Conservation (phyloP, 2,888 invertebrate genomes). For the Hypomecis punctinalis region DNA sequence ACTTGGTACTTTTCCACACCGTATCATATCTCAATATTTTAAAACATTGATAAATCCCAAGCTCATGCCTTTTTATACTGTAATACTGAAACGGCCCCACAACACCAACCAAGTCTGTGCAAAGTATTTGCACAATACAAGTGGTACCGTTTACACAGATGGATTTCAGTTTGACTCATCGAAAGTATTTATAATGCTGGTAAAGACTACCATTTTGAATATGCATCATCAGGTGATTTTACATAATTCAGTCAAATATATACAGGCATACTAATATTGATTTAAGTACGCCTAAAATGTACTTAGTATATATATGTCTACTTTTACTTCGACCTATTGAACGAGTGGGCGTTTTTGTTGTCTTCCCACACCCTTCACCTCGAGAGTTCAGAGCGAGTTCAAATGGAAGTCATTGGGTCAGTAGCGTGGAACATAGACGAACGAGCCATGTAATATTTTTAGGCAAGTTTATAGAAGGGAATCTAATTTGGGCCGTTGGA, state of each 20-base stretch:
- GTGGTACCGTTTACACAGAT: conserved; percentile 49
- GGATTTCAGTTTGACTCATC: conserved; percentile 37
- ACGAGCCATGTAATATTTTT: conserved; percentile 26
- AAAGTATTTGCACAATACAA: conserved; percentile 33
- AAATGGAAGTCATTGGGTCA: conserved; percentile 60
- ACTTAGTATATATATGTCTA: conserved; percentile 11
- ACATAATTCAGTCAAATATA: conserved; percentile 15
- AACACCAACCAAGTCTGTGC: conserved; percentile 20
- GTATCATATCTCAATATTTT: conserved; percentile 54
- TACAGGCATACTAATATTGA: conserved; percentile 46
- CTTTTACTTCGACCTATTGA: conserved; percentile 46
- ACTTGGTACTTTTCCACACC: conserved; percentile 64
- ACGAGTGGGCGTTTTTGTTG: conserved; percentile 51
- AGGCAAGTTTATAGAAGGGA: conserved; percentile 17
- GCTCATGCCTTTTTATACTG: conserved; percentile 28
- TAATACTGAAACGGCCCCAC: conserved; percentile 34
- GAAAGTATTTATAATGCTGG: conserved; percentile 12
- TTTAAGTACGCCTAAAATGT: conserved; percentile 42
- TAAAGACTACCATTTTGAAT: conserved; percentile 1
- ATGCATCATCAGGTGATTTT: not conserved
- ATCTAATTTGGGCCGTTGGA: conserved; percentile 21
- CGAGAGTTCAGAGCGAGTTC: conserved; percentile 56
- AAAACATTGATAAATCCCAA: conserved; percentile 37
- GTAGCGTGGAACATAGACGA: conserved; percentile 47
- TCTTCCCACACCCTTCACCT: conserved; percentile 56